phyloP scores from a whole-genome alignment of 2,888 invertebrate species.

The Rosalia funebris region DNA sequence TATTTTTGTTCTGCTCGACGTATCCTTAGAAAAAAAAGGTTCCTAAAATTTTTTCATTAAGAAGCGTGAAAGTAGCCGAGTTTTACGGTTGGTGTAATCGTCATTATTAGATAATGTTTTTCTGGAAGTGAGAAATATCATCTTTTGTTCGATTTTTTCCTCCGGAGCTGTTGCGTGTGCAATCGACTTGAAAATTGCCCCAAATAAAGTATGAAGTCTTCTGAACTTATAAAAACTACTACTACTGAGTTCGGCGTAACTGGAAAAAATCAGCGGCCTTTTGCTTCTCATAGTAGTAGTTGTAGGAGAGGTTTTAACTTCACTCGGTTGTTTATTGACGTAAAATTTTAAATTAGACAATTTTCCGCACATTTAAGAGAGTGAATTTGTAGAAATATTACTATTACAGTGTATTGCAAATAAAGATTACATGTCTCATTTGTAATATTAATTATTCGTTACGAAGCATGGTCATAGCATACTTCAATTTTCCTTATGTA shows the following conservation, averaged over 20 bases:
- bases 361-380: too few relatives aligned
- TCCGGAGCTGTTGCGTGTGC: background rate
- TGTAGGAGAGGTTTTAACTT: too few relatives aligned
- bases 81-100: constrained; percentile 6
- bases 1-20: background rate
- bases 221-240: background rate
- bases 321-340: too few relatives aligned
- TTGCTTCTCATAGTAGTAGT: too few relatives aligned
- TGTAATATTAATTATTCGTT: too few relatives aligned
- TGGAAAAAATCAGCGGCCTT: background rate
- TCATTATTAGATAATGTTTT: constrained; percentile 11
- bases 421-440: too few relatives aligned
- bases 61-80: constrained; percentile 1
- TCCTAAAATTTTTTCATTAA: background rate
- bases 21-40: background rate
- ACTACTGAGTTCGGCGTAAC: background rate
- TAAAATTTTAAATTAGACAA: too few relatives aligned
- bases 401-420: too few relatives aligned
- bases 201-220: background rate
- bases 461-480: too few relatives aligned
- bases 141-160: background rate
- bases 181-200: background rate
- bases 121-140: background rate
- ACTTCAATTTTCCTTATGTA: too few relatives aligned
- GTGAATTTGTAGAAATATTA: too few relatives aligned